Evolutionary conservation across 2,113 vertebrate genomes (phyloP).

Genomic region (Zosterops lateralis): DNA sequence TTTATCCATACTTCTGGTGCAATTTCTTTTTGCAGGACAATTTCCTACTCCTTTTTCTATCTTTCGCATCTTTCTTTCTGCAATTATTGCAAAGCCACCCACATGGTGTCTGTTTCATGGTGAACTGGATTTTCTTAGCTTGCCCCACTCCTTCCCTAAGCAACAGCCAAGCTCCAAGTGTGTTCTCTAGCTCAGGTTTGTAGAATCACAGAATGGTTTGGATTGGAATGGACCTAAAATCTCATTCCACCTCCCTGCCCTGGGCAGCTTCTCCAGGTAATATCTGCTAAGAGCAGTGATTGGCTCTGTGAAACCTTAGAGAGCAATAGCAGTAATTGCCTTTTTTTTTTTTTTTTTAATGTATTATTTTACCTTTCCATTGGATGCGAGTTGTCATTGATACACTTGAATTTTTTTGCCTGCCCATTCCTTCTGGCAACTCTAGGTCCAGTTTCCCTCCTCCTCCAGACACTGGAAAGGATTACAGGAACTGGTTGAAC

Average conservation of each 20-base stretch:
- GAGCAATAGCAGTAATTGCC: background rate
- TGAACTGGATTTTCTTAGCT: background rate
- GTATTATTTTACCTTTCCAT: background rate
- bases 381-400: background rate
- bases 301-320: background rate
- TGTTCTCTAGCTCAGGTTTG: background rate
- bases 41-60: background rate
- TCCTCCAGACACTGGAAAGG: background rate
- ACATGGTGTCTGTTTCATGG: background rate
- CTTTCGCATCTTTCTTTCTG: background rate
- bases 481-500: background rate
- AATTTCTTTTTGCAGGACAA: background rate
- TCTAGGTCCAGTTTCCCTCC: background rate
- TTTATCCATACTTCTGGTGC: background rate
- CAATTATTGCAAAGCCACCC: background rate
- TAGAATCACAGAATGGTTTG: background rate
- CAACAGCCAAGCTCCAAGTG: background rate
- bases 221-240: background rate
- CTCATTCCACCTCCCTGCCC: background rate
- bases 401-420: background rate
- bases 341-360: background rate
- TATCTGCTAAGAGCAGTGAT: background rate
- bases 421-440: background rate
- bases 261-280: background rate
- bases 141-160: background rate